Conservation (phyloP, 2,888 invertebrate species). For the Bugulina stolonifera region DNA sequence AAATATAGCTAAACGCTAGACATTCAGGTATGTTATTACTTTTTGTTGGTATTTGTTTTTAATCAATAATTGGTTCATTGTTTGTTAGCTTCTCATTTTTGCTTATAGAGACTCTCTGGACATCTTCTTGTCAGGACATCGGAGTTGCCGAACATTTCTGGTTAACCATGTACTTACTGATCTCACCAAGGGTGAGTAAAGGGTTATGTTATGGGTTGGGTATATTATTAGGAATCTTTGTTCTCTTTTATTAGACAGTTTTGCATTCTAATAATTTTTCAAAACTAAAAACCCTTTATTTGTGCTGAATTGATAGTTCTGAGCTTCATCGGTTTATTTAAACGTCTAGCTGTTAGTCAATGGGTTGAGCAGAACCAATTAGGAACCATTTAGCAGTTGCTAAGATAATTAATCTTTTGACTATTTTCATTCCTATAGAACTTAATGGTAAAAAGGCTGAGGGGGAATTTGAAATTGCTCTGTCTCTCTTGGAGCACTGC, state of each 20-base stretch:
- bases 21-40: too few relatives aligned
- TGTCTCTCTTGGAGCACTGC: constrained; percentile 15
- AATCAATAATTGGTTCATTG: too few relatives aligned
- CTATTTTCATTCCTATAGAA: background rate
- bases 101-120: background rate
- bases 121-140: background rate
- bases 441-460: background rate
- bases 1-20: too few relatives aligned
- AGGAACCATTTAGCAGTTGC: too few relatives aligned
- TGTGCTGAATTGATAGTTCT: too few relatives aligned
- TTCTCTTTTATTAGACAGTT: background rate
- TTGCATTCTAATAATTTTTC: too few relatives aligned
- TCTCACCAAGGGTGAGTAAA: background rate
- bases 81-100: background rate
- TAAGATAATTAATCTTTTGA: background rate
- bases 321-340: too few relatives aligned
- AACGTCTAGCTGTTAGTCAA: background rate
- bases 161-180: constrained; percentile 20
- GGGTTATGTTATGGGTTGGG: too few relatives aligned
- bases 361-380: background rate
- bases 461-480: constrained; percentile 17
- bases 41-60: too few relatives aligned
- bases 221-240: background rate
- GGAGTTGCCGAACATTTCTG: constrained; percentile 7
- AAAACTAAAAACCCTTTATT: too few relatives aligned